Evolutionary conservation across 2,888 invertebrate genomes (phyloP), one percentile per base, ranked within the genome.

Genomic region (Theretra japonica): DNA sequence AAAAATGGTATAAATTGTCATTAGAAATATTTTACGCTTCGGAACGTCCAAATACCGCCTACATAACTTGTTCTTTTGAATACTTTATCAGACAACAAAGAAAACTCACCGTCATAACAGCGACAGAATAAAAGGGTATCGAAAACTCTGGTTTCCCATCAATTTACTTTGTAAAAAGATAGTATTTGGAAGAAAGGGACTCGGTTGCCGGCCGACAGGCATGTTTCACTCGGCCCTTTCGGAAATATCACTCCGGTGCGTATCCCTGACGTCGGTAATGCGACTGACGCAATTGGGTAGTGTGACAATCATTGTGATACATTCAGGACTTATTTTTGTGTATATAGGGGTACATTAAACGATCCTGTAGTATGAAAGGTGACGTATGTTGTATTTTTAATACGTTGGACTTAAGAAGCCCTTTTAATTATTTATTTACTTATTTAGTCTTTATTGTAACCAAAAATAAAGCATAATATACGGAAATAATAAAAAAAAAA

Each of bases 181-280:
- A 71, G 74, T 50, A n/a, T 53, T 19, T 53, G 53, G 19, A 53
- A 71, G 65, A 41, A 41, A 48, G 59, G 53, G 53, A 53, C 53
- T n/a, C 53, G n/a, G 19, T 19, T 53, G 60, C 50, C 56, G 71
- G 69, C 68, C 75, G 77, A 79, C 79, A 75, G 73, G 72, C 75
- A 76, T 76, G 72, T 77, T 69, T 77, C 74, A 73, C 73, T 73
- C 75, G 79, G 79, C 79, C 80, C 79, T 85, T 81, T 81, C 75
- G 68, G 72, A 80, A 79, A 81, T 80, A 80, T 79, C 78, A 79
- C 77, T 73, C 70, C 73, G 68, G 74, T 73, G 76, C 75, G 77
- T 74, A 79, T 79, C 70, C 75, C 72, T 79, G 78, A 70, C 69
- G 69, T 53, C 6, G 19, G 21, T 57, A 56, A 41, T 41, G 41